Base-by-base conservation (phyloP, 2,113 vertebrate genomes). In the Myocastor coypus region DNA sequence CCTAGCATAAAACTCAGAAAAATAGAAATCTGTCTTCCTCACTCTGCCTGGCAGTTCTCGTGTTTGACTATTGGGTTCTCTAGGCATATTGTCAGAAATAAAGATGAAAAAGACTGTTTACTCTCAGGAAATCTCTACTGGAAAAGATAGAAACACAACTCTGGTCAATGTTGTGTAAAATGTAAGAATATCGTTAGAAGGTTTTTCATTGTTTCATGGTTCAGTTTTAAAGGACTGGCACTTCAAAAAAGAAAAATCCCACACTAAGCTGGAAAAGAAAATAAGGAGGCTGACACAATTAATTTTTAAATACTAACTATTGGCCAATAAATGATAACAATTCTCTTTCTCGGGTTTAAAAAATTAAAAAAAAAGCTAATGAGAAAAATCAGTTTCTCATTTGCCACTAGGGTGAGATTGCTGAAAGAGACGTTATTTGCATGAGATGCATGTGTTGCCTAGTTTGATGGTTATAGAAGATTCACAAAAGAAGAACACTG, bases 101-200 rank as follows among this genome's bases (percentile, higher is more conserved):
- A 90, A 95, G 5, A 85, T 66, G 13, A 34, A 77, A 69, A 75
- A 19, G 30, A 46, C 37, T 32, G 83, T 83, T 88, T 57, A 46
- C 20, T 80, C 11, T 86, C 69, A 84, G 55, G 5, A 89, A 84
- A 87, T 73, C 22, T 52, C 50, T 64, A 37, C 68, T 55, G 34
- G 40, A 86, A 86, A 83, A 22, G 3, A 30, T 78, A 12, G 61
- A 69, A 61, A 61, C 1, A 42, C 10, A 85, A 66, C 73, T 73
- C 61, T 73, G 11, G 28, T 55, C 91, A 93, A 64, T 89, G 82
- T 93, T 69, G 28, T 64, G 46, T 92, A 86, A 86, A 69, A 83
- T 71, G 26, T 61, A 90, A 87, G 28, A 86, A 61, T 46, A 10
- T 57, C 12, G 1, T 20, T 37, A 32, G 42, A 34, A 69, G 5